Percentiles rank a stretch among this genome's conserved stretches.
phyloP scores from a whole-genome alignment of 2,888 invertebrate species.

The Lutraria lutraria region DNA sequence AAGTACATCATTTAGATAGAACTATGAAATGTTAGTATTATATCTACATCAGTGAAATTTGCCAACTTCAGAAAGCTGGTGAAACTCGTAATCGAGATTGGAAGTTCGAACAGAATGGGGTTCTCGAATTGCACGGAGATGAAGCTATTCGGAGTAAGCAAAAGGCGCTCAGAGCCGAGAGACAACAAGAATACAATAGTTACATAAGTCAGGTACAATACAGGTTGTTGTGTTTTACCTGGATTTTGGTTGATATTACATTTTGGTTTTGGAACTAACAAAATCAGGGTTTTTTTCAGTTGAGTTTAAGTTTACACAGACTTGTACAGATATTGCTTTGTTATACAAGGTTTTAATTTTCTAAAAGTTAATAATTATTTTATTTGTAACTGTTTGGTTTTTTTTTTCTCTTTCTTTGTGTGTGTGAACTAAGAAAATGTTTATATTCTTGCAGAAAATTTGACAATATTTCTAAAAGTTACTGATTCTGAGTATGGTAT shows the following conservation, averaged over 20 bases:
- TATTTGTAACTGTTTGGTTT: too few species aligned
- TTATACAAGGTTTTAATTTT: background rate
- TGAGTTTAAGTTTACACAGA: background rate
- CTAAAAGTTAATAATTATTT: too few species aligned
- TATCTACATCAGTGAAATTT: background rate
- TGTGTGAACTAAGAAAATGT: too few species aligned
- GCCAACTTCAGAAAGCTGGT: slow-evolving; percentile 61
- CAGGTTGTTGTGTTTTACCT: slow-evolving; percentile 26
- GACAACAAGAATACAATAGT: slow-evolving; percentile 62
- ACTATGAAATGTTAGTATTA: background rate
- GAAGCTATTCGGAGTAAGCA: slow-evolving; percentile 59
- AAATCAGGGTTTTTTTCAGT: background rate
- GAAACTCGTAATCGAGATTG: slow-evolving; percentile 55
- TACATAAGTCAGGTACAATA: slow-evolving; percentile 64
- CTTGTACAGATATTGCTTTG: background rate
- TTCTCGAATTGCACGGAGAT: slow-evolving; percentile 57
- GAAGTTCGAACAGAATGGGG: slow-evolving; percentile 56
- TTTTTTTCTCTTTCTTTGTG: too few species aligned
- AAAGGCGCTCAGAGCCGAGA: slow-evolving; percentile 57
- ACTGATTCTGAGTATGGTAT: too few species aligned
- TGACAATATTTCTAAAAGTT: too few species aligned
- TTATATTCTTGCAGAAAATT: too few species aligned
- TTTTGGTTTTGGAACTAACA: slow-evolving; percentile 26
- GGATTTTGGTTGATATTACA: slow-evolving; percentile 11
- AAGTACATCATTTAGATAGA: background rate